phyloP scores from a whole-genome alignment of 2,113 vertebrate species.

The Trogon surrucura region DNA sequence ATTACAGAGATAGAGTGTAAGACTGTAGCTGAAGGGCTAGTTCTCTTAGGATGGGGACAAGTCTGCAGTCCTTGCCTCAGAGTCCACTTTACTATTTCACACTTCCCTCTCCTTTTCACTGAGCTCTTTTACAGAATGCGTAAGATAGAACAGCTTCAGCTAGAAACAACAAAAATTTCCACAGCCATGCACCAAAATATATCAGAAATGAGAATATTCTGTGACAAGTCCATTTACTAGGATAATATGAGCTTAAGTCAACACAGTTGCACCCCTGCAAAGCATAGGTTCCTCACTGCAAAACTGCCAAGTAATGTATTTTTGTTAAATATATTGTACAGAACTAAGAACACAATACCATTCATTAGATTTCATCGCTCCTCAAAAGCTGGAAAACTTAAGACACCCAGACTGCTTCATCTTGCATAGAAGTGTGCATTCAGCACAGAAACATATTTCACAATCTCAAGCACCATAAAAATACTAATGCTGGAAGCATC shows the following conservation, averaged over 20 bases:
- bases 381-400: background rate
- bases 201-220: background rate
- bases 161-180: background rate
- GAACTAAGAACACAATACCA: background rate
- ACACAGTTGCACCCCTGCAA: accelerated
- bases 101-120: background rate
- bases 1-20: background rate
- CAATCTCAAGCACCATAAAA: background rate
- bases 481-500: background rate
- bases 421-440: background rate
- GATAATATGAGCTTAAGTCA: background rate
- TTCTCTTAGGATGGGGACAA: background rate
- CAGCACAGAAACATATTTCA: background rate
- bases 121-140: background rate
- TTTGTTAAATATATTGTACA: background rate
- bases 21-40: background rate
- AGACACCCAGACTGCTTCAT: background rate
- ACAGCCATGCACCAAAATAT: background rate
- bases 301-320: background rate
- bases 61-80: background rate
- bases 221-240: background rate
- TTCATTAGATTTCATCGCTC: background rate
- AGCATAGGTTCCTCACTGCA: background rate
- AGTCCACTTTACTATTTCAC: background rate
- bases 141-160: background rate